Conservation (phyloP, 2,113 vertebrate genomes). For the Cromileptes altivelis region DNA sequence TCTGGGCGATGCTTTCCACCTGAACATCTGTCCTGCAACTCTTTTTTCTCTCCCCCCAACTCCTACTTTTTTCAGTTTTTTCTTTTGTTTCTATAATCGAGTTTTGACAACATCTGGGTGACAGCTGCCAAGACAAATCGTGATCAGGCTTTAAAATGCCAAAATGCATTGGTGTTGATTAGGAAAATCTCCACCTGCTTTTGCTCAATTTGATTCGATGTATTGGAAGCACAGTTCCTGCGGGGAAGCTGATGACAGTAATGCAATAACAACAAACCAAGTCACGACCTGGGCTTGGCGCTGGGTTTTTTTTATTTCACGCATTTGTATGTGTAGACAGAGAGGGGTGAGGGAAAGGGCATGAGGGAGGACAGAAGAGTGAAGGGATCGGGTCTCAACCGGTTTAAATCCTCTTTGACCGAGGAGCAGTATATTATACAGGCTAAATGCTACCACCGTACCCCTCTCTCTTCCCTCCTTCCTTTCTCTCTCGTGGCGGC, state of each 20-base stretch:
- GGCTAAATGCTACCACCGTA: conserved; percentile 55
- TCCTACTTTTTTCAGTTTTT: conserved; percentile 9
- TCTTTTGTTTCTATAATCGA: neutral
- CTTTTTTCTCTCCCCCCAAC: fast-evolving
- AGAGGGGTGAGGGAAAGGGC: conserved; percentile 44
- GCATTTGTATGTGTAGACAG: conserved; percentile 7
- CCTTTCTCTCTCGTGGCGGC: conserved; percentile 37
- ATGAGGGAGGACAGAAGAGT: conserved; percentile 46
- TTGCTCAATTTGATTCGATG: conserved; percentile 34
- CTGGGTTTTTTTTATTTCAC: neutral
- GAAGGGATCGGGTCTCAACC: conserved; percentile 49
- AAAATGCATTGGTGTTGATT: conserved; percentile 1
- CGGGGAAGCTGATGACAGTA: conserved; percentile 20
- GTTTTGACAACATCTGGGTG: conserved; percentile 47
- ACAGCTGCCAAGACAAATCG: conserved; percentile 54
- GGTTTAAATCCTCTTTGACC: conserved; percentile 71
- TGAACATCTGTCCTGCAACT: conserved; percentile 39
- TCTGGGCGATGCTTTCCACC: conserved; percentile 24
- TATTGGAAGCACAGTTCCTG: conserved; percentile 31
- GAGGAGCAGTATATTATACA: conserved; percentile 68
- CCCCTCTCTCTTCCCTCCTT: conserved; percentile 18
- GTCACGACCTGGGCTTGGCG: conserved; percentile 27
- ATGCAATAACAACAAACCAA: conserved; percentile 15
- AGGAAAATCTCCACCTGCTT: neutral
- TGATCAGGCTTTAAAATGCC: conserved; percentile 38